A percentile compares a stretch with the other conserved stretches of the same genome.
These are phyloP conservation scores for Hanleya hanleyi DNA, from an alignment of 2,888 invertebrate species.

Conservation along the genomic window DNA sequence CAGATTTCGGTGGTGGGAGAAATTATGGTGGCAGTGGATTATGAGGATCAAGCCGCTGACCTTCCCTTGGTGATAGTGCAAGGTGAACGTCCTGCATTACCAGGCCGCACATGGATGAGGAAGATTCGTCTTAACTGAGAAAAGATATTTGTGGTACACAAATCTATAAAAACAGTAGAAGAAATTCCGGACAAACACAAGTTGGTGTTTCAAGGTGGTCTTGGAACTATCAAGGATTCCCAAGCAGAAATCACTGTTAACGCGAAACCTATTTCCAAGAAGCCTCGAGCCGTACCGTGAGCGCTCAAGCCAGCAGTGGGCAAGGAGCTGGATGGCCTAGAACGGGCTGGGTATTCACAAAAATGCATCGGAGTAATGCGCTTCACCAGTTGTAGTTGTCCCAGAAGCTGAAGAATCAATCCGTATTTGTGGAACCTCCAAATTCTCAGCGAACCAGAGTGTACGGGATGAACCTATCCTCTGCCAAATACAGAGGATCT, in stretches of 20 bases:
- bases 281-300: conserved; percentile 6
- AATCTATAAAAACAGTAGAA: too few species aligned
- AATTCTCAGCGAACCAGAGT: too few species aligned
- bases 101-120: neutral
- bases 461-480: conserved; percentile 28
- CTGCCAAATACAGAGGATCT: conserved; percentile 33
- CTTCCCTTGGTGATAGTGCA: neutral
- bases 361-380: too few species aligned
- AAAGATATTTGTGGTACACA: neutral
- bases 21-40: neutral
- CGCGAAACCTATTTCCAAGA: neutral
- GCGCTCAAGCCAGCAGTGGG: neutral
- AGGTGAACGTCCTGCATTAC: neutral
- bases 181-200: neutral
- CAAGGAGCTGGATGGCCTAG: conserved; percentile 2
- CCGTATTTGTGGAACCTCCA: too few species aligned
- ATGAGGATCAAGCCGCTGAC: neutral
- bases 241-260: neutral
- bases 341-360: too few species aligned
- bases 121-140: neutral
- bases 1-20: neutral
- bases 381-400: conserved; percentile 37
- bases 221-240: too few species aligned
- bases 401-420: too few species aligned
- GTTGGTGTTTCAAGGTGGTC: too few species aligned